Percentiles rank a stretch among this genome's conserved stretches.
Conservation (phyloP, 2,797 vertebrate genomes). For the Loriculus beryllinus region DNA sequence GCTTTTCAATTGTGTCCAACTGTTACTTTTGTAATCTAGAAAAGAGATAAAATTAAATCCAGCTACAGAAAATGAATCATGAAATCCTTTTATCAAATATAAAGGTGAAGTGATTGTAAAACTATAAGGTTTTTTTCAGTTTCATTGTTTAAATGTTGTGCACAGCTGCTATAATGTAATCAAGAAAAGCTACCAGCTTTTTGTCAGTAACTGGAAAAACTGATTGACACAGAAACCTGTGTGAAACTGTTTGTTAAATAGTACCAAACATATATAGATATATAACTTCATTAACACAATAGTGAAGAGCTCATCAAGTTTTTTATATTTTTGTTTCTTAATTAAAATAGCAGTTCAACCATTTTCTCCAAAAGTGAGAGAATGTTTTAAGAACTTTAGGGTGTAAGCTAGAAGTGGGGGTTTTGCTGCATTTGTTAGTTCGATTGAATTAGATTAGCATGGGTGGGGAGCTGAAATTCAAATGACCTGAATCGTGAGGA, state of each 20-base stretch:
- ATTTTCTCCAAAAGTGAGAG: not conserved
- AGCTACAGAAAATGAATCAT: not conserved
- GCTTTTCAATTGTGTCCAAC: not conserved
- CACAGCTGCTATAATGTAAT: not conserved
- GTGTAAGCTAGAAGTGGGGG: not conserved
- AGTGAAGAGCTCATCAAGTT: not conserved
- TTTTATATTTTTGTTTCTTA: not conserved
- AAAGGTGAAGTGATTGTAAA: not conserved
- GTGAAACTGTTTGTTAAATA: not conserved
- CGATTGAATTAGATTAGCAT: not conserved
- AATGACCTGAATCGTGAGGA: not conserved
- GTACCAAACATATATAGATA: not conserved
- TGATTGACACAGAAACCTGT: not conserved
- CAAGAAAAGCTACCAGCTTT: not conserved
- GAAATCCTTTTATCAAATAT: not conserved
- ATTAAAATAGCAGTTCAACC: not conserved
- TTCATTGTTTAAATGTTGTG: constrained; percentile 27
- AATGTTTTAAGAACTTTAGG: not conserved
- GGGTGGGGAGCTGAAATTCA: not conserved
- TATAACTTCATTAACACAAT: not conserved
- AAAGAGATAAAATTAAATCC: not conserved
- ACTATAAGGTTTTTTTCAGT: not conserved
- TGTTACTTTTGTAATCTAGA: not conserved
- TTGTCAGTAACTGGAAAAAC: not conserved
- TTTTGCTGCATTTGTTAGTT: not conserved